phyloP scores from a whole-genome alignment of 2,113 vertebrate genomes.

The Tretioscincus oriximinensis region DNA sequence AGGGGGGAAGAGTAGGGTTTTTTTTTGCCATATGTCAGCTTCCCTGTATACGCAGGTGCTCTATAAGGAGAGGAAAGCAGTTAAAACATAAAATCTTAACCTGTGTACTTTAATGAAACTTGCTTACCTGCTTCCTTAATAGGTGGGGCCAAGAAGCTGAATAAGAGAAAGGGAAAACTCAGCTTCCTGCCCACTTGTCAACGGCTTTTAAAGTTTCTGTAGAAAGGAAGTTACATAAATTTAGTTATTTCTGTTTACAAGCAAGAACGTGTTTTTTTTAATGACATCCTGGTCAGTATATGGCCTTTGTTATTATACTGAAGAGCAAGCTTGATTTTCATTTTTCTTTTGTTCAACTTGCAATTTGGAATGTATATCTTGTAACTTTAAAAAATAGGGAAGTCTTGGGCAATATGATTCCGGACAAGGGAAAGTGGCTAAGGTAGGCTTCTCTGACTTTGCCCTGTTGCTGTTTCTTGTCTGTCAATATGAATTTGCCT shows the following conservation, averaged over 20 bases:
- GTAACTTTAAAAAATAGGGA: constrained; percentile 18
- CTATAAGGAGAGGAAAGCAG: not conserved
- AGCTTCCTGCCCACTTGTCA: constrained; percentile 40
- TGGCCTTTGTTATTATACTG: not conserved
- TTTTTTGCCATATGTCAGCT: not conserved
- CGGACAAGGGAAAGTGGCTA: not conserved
- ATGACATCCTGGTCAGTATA: not conserved
- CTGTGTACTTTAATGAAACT: constrained; percentile 52
- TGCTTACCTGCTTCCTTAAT: constrained; percentile 57
- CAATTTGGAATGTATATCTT: constrained; percentile 43
- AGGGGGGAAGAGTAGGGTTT: not conserved
- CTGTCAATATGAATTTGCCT: not conserved
- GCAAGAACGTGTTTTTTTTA: not conserved
- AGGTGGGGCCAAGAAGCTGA: constrained; percentile 63
- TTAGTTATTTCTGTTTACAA: constrained; percentile 13
- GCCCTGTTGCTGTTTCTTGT: constrained; percentile 1
- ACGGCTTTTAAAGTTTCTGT: constrained; percentile 18
- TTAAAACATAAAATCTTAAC: not conserved
- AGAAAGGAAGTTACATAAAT: constrained; percentile 52
- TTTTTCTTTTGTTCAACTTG: constrained; percentile 32
- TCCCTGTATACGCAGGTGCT: not conserved
- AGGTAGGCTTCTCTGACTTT: not conserved
- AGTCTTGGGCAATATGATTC: not conserved
- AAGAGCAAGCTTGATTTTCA: constrained; percentile 12
- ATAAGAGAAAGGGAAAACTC: constrained; percentile 49